Base-by-base conservation (phyloP, 2,797 vertebrate genomes). In the Anisognathus igniventris region DNA sequence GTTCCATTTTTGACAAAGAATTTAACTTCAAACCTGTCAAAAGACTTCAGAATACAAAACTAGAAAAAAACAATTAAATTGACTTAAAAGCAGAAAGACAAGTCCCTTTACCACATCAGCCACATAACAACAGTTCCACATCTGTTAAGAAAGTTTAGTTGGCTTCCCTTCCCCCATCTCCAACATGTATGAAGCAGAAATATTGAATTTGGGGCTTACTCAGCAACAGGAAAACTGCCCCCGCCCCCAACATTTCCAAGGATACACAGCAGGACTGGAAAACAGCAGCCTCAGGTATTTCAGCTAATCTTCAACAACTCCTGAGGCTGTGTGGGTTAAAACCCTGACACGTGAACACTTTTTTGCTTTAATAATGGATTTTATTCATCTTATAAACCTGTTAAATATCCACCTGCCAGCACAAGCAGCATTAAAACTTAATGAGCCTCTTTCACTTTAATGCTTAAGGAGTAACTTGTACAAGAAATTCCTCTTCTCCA, bases 91-190 rank as follows among this genome's bases (percentile, higher is more conserved):
- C 42, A 74, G 50, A 35, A 79, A n/a, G 50, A 71, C 9, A 51
- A 71, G n/a, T 31, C 58, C 18, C 2, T 79, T 45, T 54, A 39
- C 60, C 20, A 65, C 18, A 45, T 19, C 39, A 66, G 25, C 33
- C 66, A 33, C 0, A 0, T 3, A 28, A 53, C 21, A 27, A 37
- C 13, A 28, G 30, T 25, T 71, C 17, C 15, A 31, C 5, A 10
- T 6, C 53, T 47, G 14, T 13, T 37, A 48, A 44, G 14, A 42
- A 94, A 50, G 30, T 51, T 50, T 13, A 28, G 13, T 14, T 58
- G 35, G 4, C 5, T 37, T 33, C 23, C 19, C 19, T 5, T 14
- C 3, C 24, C n/a, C 1, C 4, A 9, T 18, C 35, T 27, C 6
- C 45, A 51, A 24, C 24, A 68, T 3, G 16, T 10, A 17, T 9